These are phyloP conservation scores for Catonia carolina DNA, from an alignment of 2,888 invertebrate genomes.

Conservation along the genomic window DNA sequence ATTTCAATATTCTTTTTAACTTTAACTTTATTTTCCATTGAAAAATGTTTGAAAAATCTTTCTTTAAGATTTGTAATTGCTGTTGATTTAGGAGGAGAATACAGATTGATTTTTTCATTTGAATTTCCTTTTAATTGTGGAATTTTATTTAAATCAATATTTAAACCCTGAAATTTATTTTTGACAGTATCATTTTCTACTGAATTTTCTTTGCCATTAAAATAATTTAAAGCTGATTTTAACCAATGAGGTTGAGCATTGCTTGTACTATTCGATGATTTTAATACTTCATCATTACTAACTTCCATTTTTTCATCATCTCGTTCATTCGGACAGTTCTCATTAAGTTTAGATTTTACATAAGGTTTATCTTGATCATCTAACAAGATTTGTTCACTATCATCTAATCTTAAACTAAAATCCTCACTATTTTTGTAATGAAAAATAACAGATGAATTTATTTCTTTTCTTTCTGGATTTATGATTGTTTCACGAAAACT, in stretches of 20 bases:
- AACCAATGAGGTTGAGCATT: neutral
- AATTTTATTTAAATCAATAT: constrained; percentile 30
- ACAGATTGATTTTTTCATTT: neutral
- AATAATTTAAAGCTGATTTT: neutral
- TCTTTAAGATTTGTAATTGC: constrained; percentile 63
- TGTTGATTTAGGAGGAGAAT: constrained; percentile 15
- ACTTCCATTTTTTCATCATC: too few relatives aligned
- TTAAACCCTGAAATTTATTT: neutral
- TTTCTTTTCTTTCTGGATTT: too few relatives aligned
- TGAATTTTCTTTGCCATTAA: neutral
- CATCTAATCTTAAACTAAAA: too few relatives aligned
- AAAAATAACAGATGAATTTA: too few relatives aligned
- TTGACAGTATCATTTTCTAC: neutral
- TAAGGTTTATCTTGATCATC: too few relatives aligned
- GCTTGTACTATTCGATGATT: neutral
- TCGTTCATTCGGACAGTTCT: too few relatives aligned
- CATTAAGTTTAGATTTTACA: too few relatives aligned
- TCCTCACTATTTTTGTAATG: too few relatives aligned
- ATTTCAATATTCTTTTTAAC: constrained; percentile 25
- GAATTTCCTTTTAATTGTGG: neutral
- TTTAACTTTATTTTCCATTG: constrained; percentile 30
- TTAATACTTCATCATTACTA: too few relatives aligned
- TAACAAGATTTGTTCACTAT: too few relatives aligned
- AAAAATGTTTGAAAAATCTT: constrained; percentile 61
- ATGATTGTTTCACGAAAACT: too few relatives aligned